Percentiles rank a stretch among this genome's conserved stretches.
phyloP scores from a whole-genome alignment of 2,888 invertebrate species.

The Sphinx pinastri region DNA sequence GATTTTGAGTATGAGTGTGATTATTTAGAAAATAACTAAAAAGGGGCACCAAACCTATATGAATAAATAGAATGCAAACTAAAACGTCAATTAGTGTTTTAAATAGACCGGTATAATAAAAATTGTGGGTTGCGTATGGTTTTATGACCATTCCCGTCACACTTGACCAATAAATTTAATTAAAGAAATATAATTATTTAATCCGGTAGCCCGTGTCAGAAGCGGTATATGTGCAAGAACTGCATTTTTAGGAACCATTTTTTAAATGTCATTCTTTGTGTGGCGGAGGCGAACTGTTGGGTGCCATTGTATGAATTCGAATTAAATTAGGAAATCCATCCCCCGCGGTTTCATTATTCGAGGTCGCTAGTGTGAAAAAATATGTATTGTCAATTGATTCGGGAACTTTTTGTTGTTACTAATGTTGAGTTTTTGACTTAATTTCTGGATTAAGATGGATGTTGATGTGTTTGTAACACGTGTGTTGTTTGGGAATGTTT shows the following conservation, averaged over 20 bases:
- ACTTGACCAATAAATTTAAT: conserved; percentile 28
- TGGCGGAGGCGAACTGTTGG: conserved; percentile 68
- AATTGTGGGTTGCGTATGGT: not conserved
- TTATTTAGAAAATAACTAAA: no score
- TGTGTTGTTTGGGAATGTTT: not conserved
- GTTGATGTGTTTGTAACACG: not conserved
- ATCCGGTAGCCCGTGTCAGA: conserved; percentile 71
- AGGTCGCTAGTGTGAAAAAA: conserved; percentile 74
- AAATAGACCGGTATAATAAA: no score
- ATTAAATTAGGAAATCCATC: conserved; percentile 74
- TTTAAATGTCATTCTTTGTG: conserved; percentile 72
- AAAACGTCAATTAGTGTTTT: no score
- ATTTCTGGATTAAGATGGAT: conserved; percentile 4
- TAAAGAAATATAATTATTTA: conserved; percentile 34
- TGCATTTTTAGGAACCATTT: conserved; percentile 48
- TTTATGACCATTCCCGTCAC: not conserved
- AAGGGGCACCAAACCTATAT: no score
- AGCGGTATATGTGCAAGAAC: conserved; percentile 53
- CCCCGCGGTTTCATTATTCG: conserved; percentile 78
- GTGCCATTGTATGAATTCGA: conserved; percentile 72
- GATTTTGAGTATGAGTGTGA: no score
- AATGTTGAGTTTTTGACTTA: conserved; percentile 31
- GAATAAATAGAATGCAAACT: no score
- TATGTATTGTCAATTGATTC: conserved; percentile 66
- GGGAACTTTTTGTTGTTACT: conserved; percentile 55